A percentile compares a stretch with the other conserved stretches of the same genome.
Conservation (phyloP, 2,797 vertebrate genomes). For the Chrosomus eos region DNA sequence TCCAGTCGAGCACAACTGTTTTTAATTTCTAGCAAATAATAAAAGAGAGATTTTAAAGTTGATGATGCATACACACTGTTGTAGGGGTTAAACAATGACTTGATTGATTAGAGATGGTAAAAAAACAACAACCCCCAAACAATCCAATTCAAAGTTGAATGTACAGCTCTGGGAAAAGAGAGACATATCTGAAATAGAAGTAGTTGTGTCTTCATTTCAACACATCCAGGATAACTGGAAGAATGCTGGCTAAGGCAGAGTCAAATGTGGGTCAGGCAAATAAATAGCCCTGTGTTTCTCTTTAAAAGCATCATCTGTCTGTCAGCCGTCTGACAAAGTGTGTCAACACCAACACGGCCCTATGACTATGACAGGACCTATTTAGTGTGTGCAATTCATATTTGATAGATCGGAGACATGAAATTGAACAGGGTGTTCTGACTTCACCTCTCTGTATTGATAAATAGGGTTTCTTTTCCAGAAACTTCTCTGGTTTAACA, state of each 20-base stretch:
- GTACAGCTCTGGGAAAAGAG: slow-evolving; percentile 5
- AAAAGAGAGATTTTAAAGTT: background rate
- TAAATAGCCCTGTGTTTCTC: slow-evolving; percentile 65
- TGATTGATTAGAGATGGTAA: background rate
- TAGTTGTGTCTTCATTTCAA: slow-evolving; percentile 6
- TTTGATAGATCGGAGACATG: slow-evolving; percentile 80
- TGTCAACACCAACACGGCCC: slow-evolving; percentile 84
- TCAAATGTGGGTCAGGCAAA: slow-evolving; percentile 53
- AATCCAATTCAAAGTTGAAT: background rate
- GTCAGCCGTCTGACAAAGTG: slow-evolving; percentile 45
- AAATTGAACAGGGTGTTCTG: slow-evolving; percentile 78
- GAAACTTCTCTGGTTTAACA: slow-evolving; percentile 25
- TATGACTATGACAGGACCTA: slow-evolving; percentile 36
- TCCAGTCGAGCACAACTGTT: background rate
- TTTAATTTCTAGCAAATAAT: background rate
- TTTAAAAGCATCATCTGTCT: slow-evolving; percentile 52
- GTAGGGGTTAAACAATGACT: background rate
- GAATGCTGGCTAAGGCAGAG: slow-evolving; percentile 7
- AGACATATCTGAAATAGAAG: slow-evolving; percentile 1
- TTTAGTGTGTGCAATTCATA: slow-evolving; percentile 59
- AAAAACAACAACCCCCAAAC: background rate
- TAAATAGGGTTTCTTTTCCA: slow-evolving; percentile 74
- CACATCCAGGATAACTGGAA: background rate
- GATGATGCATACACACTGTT: background rate
- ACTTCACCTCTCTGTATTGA: slow-evolving; percentile 80